These are phyloP conservation scores for Condylostylus longicornis DNA, from an alignment of 1,140 invertebrate genomes.

Conservation along the genomic window DNA sequence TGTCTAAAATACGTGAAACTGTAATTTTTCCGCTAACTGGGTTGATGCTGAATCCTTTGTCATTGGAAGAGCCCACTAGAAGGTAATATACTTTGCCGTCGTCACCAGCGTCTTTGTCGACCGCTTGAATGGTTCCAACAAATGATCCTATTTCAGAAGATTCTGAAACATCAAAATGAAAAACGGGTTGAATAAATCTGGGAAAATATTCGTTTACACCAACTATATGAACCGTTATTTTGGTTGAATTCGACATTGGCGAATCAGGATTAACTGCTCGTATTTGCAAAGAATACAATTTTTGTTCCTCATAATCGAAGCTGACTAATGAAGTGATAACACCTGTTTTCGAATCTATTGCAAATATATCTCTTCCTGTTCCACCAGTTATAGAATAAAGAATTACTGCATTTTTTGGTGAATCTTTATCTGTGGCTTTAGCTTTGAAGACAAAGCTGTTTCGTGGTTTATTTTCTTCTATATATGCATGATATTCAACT, in stretches of 20 bases:
- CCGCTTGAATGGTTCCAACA: conserved; percentile 74
- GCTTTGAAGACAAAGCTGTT: conserved; percentile 62
- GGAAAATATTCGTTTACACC: conserved; percentile 89
- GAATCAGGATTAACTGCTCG: conserved; percentile 79
- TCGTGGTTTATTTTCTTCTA: conserved; percentile 68
- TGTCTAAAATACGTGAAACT: conserved; percentile 66
- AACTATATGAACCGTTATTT: conserved; percentile 60
- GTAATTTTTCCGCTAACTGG: conserved; percentile 68
- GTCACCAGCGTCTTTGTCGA: conserved; percentile 79
- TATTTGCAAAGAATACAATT: conserved; percentile 61
- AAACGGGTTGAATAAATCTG: conserved; percentile 77
- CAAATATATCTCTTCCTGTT: conserved; percentile 58
- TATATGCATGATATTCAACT: conserved; percentile 54
- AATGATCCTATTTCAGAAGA: conserved; percentile 73
- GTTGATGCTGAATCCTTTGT: conserved; percentile 79
- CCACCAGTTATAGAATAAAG: conserved; percentile 72
- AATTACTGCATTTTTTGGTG: conserved; percentile 76
- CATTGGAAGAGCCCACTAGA: conserved; percentile 83
- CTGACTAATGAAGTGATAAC: conserved; percentile 54
- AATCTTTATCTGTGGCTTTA: conserved; percentile 74
- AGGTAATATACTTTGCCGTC: conserved; percentile 86
- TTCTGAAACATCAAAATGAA: conserved; percentile 88
- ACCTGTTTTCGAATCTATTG: conserved; percentile 60
- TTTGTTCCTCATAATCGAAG: conserved; percentile 83
- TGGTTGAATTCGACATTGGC: conserved; percentile 56